These are phyloP conservation scores for Drosophila hawaiiensis DNA, from an alignment of 2,888 invertebrate species.

Conservation along the genomic window DNA sequence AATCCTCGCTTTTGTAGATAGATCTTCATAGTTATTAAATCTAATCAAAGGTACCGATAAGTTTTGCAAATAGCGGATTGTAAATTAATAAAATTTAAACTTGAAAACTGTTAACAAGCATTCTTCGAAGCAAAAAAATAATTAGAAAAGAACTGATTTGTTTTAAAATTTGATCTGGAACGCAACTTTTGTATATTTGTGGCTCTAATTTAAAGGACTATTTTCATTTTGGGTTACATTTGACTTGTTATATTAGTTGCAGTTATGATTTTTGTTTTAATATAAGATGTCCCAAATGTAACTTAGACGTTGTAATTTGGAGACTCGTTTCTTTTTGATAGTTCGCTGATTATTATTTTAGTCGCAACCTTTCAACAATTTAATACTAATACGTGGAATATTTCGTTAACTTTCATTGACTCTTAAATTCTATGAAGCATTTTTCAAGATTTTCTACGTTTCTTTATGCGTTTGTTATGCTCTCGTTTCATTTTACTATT, in stretches of 20 bases:
- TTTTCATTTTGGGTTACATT: not conserved
- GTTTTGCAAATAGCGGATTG: too few relatives aligned
- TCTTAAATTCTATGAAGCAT: conserved; percentile 74
- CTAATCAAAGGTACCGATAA: not conserved
- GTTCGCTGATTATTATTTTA: conserved; percentile 7
- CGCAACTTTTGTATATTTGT: not conserved
- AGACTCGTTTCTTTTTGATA: conserved; percentile 1
- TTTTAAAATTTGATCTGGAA: not conserved
- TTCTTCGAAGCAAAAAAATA: not conserved
- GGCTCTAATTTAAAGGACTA: not conserved
- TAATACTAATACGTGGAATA: conserved; percentile 71
- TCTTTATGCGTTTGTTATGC: conserved; percentile 9
- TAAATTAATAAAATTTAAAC: not conserved
- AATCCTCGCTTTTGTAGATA: not conserved
- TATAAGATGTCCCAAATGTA: not conserved
- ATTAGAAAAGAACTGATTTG: not conserved
- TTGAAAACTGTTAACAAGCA: not conserved
- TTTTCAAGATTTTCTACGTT: conserved; percentile 39
- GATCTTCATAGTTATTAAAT: not conserved
- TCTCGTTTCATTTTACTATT: conserved; percentile 26
- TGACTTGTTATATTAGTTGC: conserved; percentile 1
- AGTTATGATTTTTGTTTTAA: not conserved
- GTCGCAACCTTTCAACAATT: conserved; percentile 18
- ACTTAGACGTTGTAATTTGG: not conserved
- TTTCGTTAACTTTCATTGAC: conserved; percentile 79